Conservation (phyloP, 2,797 vertebrate species). For the Psittacula derbiana region DNA sequence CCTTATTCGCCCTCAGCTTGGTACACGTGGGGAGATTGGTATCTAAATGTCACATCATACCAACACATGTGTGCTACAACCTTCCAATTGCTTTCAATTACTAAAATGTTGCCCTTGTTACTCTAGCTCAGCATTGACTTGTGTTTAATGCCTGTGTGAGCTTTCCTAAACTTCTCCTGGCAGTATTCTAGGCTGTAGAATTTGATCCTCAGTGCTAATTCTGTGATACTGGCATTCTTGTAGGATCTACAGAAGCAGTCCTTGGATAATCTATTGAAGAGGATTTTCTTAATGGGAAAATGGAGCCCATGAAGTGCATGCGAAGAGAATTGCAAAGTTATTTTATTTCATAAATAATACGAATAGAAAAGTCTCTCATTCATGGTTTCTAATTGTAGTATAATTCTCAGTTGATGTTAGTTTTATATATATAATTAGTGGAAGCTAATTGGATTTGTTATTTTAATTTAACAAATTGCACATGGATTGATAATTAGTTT, state of each 20-base stretch:
- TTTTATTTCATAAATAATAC: background rate
- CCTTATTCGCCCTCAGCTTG: background rate
- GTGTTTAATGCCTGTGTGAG: background rate
- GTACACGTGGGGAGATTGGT: rapidly evolving
- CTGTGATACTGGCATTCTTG: background rate
- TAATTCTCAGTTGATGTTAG: background rate
- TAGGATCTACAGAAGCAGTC: background rate
- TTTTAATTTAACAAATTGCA: background rate
- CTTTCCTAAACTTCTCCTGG: background rate
- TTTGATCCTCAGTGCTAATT: rapidly evolving
- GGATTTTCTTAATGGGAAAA: background rate
- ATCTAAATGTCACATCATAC: background rate
- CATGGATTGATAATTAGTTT: background rate
- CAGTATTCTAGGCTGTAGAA: background rate
- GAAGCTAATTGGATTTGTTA: background rate
- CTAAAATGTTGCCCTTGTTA: background rate
- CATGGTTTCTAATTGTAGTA: background rate
- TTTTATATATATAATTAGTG: background rate
- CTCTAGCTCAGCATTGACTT: background rate
- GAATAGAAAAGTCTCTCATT: background rate
- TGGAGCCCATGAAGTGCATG: background rate
- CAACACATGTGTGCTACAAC: background rate
- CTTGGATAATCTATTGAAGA: background rate
- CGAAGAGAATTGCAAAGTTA: background rate
- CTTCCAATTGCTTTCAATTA: background rate